phyloP scores from a whole-genome alignment of 2,113 vertebrate species.

The Lepus timidus region DNA sequence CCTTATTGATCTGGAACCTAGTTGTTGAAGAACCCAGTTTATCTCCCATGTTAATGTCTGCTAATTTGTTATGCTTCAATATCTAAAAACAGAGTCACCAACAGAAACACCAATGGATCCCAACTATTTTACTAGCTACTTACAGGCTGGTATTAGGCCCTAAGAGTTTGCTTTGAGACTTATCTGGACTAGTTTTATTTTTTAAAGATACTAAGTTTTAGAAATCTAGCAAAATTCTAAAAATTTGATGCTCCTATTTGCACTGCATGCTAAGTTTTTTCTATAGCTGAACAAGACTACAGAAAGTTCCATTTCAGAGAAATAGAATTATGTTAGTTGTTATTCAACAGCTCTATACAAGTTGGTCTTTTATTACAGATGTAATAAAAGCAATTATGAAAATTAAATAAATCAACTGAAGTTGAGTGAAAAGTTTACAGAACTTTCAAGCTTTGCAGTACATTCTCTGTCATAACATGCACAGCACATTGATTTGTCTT shows the following conservation, averaged over 20 bases:
- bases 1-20: constrained; percentile 9
- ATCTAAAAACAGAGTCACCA: not conserved
- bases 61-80: not conserved
- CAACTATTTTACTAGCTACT: not conserved
- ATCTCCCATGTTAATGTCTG: not conserved
- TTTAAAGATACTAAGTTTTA: not conserved
- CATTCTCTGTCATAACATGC: no score
- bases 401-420: constrained; percentile 26
- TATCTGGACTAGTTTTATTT: not conserved
- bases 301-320: not conserved
- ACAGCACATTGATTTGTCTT: not conserved
- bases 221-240: constrained; percentile 17
- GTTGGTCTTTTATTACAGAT: constrained; percentile 10
- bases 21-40: constrained; percentile 24
- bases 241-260: not conserved
- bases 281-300: not conserved
- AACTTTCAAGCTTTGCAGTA: not conserved
- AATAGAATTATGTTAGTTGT: not conserved
- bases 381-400: not conserved
- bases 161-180: not conserved
- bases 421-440: constrained; percentile 24
- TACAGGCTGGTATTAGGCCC: not conserved
- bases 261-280: not conserved
- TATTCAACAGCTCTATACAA: not conserved
- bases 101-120: not conserved